Conservation (phyloP, 2,797 vertebrate species). For the Salmo trutta region DNA sequence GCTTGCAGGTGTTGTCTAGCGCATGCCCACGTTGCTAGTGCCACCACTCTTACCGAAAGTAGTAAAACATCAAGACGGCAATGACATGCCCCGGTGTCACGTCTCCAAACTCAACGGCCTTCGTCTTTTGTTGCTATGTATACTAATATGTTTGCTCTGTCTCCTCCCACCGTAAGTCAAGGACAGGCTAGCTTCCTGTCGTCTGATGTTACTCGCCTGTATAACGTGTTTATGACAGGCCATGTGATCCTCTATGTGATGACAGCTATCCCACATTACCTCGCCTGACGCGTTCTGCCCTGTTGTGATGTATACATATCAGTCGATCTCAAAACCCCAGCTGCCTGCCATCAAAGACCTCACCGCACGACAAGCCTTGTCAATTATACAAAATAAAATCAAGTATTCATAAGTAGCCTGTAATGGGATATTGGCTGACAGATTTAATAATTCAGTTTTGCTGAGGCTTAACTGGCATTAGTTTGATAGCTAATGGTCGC, state of each 20-base stretch:
- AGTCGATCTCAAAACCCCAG: slow-evolving; percentile 78
- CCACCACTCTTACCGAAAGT: slow-evolving; percentile 58
- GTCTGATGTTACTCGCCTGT: slow-evolving; percentile 55
- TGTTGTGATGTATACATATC: slow-evolving; percentile 66
- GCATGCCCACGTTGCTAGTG: neutral
- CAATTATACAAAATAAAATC: slow-evolving; percentile 96
- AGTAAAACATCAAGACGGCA: slow-evolving; percentile 70
- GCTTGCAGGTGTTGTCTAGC: slow-evolving; percentile 6
- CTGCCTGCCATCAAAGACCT: slow-evolving; percentile 78
- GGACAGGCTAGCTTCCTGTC: slow-evolving; percentile 16
- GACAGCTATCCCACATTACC: slow-evolving; percentile 60
- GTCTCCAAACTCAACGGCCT: slow-evolving; percentile 41
- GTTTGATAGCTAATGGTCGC: slow-evolving; percentile 83
- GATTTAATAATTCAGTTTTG: slow-evolving; percentile 97
- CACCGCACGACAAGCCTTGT: slow-evolving; percentile 85
- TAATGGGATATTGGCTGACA: slow-evolving; percentile 88
- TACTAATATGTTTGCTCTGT: slow-evolving; percentile 41
- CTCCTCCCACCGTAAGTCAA: slow-evolving; percentile 23
- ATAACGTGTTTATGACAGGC: slow-evolving; percentile 68
- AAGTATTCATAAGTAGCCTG: slow-evolving; percentile 93
- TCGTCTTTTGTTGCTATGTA: slow-evolving; percentile 45
- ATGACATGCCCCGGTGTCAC: slow-evolving; percentile 44
- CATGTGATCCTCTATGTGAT: slow-evolving; percentile 52
- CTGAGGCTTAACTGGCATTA: slow-evolving; percentile 81
- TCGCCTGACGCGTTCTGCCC: slow-evolving; percentile 61